Conservation (phyloP, 2,888 invertebrate species). For the Torymus aiolomorphi region DNA sequence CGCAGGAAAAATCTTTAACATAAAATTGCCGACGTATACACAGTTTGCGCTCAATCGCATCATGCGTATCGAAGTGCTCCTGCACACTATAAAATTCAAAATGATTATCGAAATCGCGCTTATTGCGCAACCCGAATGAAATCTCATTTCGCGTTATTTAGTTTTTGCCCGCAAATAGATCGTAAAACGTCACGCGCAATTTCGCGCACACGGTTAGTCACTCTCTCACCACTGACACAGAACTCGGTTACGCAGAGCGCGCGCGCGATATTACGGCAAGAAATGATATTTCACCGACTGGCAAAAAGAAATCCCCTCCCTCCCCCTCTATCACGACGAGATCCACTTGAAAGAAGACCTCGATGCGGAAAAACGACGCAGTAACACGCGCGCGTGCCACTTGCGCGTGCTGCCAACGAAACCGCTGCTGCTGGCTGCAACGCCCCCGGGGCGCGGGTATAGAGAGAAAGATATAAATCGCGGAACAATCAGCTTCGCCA, state of each 20-base stretch:
- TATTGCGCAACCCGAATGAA: slow-evolving; percentile 35
- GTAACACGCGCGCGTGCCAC: slow-evolving; percentile 4
- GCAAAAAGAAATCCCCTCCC: not conserved
- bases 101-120: slow-evolving; percentile 13
- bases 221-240: too few species aligned
- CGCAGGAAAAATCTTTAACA: too few species aligned
- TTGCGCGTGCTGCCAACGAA: too few species aligned
- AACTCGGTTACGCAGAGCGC: too few species aligned
- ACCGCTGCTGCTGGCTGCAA: too few species aligned
- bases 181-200: slow-evolving; percentile 21
- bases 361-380: slow-evolving; percentile 1
- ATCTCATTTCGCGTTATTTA: slow-evolving; percentile 30
- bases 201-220: not conserved
- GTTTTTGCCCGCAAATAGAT: slow-evolving; percentile 22
- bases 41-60: slow-evolving; percentile 12
- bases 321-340: not conserved
- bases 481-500: slow-evolving; percentile 14
- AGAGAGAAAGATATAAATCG: slow-evolving; percentile 9
- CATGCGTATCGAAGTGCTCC: slow-evolving; percentile 8
- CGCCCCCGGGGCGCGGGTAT: not conserved
- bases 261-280: not conserved
- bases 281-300: slow-evolving; percentile 9
- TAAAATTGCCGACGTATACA: not conserved
- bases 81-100: slow-evolving; percentile 14
- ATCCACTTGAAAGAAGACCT: slow-evolving; percentile 13